Base-by-base conservation (phyloP, 2,888 invertebrate genomes). In the Mythimna impura region DNA sequence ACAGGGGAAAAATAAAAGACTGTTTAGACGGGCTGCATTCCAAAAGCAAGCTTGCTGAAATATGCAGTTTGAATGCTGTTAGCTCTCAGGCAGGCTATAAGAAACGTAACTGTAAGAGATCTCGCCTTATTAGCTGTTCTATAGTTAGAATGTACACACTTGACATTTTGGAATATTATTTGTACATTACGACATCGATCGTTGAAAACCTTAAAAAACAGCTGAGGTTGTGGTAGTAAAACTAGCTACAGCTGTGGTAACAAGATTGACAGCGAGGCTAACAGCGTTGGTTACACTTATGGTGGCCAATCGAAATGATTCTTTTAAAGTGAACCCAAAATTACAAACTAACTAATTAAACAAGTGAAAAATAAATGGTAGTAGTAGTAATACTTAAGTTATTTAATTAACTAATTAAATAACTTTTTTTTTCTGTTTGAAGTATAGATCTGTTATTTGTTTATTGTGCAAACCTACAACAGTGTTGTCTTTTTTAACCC, bases 101-200 rank as follows among this genome's bases (percentile, higher is more conserved):
- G 60, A 80, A 74, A 67, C 22, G 43, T 73, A 80, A 79, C 80
- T 73, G 66, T 73, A 60, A 50, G 40, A 58, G 25, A 60, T 61
- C 54, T 54, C 34, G 7, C 2, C 34, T 20, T 55, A 60, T 55
- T 70, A 47, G 40, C 34, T 62, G 34, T 12, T 60, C 40, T 55
- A 30, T 22, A 54, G 1, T 36, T 63, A 22, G 52, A 43, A 34
- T 54, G 25, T 20, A 58, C 25, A 34, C 57, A 58, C 43, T 52
- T 12, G n/a, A 66, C 17, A 40, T 22, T 9, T 5, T 5, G 12
- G 17, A 43, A 22, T 8, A 47, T 63, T 62, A 47, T 43, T 61
- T 62, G 40, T 40, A 40, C 40, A 40, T 9, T 40, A 72, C 3
- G 20, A 72, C n/a, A n/a, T 2, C 6, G 6, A 50, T 36, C 12